Evolutionary conservation across 1,140 invertebrate species (phyloP), one percentile per base, ranked within the genome.

Genomic region (Zaprionus taronus): DNA sequence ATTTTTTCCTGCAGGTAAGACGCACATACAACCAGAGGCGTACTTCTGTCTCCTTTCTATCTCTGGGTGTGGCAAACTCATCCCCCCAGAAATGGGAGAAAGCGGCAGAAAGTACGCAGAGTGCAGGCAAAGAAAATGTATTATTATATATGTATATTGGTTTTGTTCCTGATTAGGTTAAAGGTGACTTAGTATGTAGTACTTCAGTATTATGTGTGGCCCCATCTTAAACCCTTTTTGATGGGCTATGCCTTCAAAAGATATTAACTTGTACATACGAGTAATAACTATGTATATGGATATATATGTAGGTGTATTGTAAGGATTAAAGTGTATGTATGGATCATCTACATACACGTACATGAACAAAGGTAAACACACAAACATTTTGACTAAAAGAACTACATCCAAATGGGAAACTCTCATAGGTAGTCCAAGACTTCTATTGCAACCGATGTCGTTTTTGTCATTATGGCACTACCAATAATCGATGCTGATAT

Each of bases 111-210:
- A 51, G 12, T 14, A 51, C 11, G 20, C 20, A 51, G 20, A 22
- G 12, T 11, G 47, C 4, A 14, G 47, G 12, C 11, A 24, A 49
- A 20, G 20, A 34, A 55, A 22, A 26, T 12, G 9, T 60, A 44
- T 60, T 36, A 49, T 26, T 28, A 7, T 72, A 36, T 49, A 5
- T 47, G 20, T 22, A 34, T 34, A 34, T 34, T 34, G 31, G 47
- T 24, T 28, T 41, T 51, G 28, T 36, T 51, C 11, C 5, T 62
- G 9, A 56, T 61, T 55, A 14, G 17, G 57, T 56, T 63, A 26
- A 22, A 49, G 7, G 17, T 62, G 53, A 47, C 60, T 47, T 28
- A 72, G 68, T 72, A 71, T 75, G 63, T 22, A 60, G 47, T 60
- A 60, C 55, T 64, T 65, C 11, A 24, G 24, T n/a, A 20, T 51